phyloP scores from a whole-genome alignment of 2,888 invertebrate species.

The Epinotia brunnichana region DNA sequence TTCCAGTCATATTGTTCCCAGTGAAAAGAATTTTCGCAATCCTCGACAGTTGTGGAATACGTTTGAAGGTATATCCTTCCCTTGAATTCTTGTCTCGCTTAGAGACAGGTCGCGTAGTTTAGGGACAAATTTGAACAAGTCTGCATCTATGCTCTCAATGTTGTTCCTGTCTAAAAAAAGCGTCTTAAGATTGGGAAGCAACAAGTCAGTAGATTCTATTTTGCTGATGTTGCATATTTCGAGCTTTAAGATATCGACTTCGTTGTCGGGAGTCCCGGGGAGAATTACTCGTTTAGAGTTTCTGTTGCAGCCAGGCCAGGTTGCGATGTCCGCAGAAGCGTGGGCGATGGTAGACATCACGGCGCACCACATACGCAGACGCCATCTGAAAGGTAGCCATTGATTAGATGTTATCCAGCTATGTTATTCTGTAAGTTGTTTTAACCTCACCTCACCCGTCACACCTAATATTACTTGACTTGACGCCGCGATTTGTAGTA shows the following conservation, averaged over 20 bases:
- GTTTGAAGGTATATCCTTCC: not conserved
- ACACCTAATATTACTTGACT: too few species aligned
- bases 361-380: not conserved
- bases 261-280: not conserved
- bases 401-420: too few species aligned
- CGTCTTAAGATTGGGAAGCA: constrained; percentile 3
- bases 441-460: too few species aligned
- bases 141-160: not conserved
- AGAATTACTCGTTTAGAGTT: constrained; percentile 4
- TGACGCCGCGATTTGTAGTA: too few species aligned
- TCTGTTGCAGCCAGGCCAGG: constrained; percentile 11
- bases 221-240: constrained; percentile 10
- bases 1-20: constrained; percentile 10
- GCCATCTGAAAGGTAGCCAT: constrained; percentile 8
- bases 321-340: not conserved
- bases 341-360: not conserved
- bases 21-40: constrained; percentile 8
- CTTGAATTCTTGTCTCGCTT: constrained; percentile 6
- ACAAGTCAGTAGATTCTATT: constrained; percentile 8
- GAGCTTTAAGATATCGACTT: constrained; percentile 1
- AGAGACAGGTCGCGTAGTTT: not conserved
- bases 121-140: not conserved
- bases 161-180: constrained; percentile 1
- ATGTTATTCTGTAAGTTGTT: too few species aligned
- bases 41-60: constrained; percentile 6